Evolutionary conservation across 1,140 invertebrate species (phyloP).

Genomic region (Ladona fulva): DNA sequence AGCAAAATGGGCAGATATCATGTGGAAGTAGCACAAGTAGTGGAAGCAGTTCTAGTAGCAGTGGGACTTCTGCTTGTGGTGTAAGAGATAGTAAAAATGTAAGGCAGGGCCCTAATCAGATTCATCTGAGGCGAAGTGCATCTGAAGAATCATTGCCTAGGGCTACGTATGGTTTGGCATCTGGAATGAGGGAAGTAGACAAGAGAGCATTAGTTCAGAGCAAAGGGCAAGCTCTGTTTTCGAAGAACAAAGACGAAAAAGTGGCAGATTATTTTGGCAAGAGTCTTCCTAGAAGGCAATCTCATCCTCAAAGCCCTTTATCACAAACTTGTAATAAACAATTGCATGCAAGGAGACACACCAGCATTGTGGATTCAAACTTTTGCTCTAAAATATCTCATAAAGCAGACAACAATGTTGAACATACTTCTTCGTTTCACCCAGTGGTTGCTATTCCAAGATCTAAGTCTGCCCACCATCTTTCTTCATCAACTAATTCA

Average conservation of each 20-base stretch:
- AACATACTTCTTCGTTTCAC: slow-evolving; percentile 18
- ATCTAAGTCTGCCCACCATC: slow-evolving; percentile 27
- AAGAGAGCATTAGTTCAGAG: not conserved
- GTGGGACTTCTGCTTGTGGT: slow-evolving; percentile 14
- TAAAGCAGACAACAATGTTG: too few species aligned
- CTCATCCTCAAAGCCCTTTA: not conserved
- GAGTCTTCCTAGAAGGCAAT: slow-evolving; percentile 19
- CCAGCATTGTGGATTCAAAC: not conserved
- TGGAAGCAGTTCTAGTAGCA: slow-evolving; percentile 11
- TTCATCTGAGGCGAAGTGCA: slow-evolving; percentile 32
- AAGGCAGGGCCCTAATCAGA: slow-evolving; percentile 29
- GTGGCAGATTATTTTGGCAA: slow-evolving; percentile 19
- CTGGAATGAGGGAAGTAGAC: not conserved
- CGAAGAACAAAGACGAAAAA: not conserved
- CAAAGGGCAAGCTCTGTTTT: not conserved
- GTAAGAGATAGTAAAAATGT: slow-evolving; percentile 22
- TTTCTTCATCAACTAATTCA: not conserved
- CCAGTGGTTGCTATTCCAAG: slow-evolving; percentile 24
- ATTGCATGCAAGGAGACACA: not conserved
- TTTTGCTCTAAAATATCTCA: too few species aligned
- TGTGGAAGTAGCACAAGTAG: slow-evolving; percentile 7
- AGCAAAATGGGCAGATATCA: not conserved
- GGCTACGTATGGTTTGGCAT: not conserved
- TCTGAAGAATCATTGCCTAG: slow-evolving; percentile 37
- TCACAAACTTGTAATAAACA: not conserved